Base-by-base conservation (phyloP, 2,113 vertebrate species). In the Sinocyclocheilus anophthalmus region DNA sequence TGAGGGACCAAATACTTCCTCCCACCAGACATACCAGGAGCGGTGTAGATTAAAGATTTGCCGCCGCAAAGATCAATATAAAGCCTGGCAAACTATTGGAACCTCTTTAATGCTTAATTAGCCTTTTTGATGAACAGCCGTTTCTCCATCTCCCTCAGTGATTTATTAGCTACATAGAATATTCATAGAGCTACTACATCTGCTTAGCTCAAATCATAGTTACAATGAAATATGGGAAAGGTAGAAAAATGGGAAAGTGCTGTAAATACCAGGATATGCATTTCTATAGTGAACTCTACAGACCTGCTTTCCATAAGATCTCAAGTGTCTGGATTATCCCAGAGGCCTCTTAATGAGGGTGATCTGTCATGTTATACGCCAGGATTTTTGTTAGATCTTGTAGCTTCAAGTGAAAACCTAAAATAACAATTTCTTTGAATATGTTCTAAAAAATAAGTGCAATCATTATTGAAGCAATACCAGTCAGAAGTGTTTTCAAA, bases 31-130 rank as follows among this genome's bases (percentile, higher is more conserved):
- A 87, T 79, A 88, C 77, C 76, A 72, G 48, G 75, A 88, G 75
- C 86, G 61, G 65, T 88, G 73, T 76, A 90, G 84, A 91, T 90
- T 85, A 87, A 91, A 88, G 85, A 88, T 88, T 77, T 88, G 24
- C 84, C 80, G 72, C 72, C 45, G 37, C 55, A 80, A 84, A 85
- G 75, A 89, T 90, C 88, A 84, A 90, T 90, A 89, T 55, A 76
- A 88, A 75, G 86, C 84, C 84, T 59, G 30, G 61, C 57, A 80
- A 82, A 78, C 86, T 76, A 87, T 87, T 88, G 88, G 79, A 77
- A 84, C 70, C 78, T 86, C 88, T 88, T 88, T 87, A 89, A 90
- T 90, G 87, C 75, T 88, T 91, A 89, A 89, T 88, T 76, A 91
- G 85, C 55, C 59, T 84, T 77, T 90, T 90, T 89, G 85, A 90